Percentiles rank a stretch among this genome's conserved stretches.
These are phyloP conservation scores for Scaptomyza reducta DNA, from an alignment of 2,888 invertebrate genomes.

Conservation along the genomic window DNA sequence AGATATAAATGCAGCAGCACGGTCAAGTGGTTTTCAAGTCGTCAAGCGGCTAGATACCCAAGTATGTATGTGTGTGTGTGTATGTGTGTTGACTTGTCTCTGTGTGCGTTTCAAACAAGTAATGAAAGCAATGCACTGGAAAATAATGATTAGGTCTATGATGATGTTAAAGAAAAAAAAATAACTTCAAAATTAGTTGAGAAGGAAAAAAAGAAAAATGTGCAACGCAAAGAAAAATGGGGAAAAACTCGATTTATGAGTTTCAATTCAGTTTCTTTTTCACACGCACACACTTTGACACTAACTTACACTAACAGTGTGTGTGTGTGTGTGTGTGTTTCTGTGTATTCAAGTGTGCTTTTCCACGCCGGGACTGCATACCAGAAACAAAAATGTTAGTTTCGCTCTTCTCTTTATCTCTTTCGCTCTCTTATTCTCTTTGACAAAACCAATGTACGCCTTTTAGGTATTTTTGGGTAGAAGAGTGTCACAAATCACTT, in stretches of 20 bases:
- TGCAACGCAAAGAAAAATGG: slow-evolving; percentile 36
- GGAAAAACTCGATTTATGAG: slow-evolving; percentile 74
- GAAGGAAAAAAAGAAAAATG: slow-evolving; percentile 47
- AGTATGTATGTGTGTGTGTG: slow-evolving; percentile 23
- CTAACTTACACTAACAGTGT: slow-evolving; percentile 4
- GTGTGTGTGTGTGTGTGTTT: slow-evolving; percentile 14
- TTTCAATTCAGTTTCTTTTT: slow-evolving; percentile 69
- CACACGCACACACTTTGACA: slow-evolving; percentile 13
- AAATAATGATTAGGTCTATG: slow-evolving; percentile 70
- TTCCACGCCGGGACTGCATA: slow-evolving; percentile 19
- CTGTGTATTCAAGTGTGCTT: slow-evolving; percentile 21
- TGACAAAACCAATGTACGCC: neutral
- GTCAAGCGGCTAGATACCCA: slow-evolving; percentile 6
- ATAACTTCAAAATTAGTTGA: slow-evolving; percentile 47
- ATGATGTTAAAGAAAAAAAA: neutral
- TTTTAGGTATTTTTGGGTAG: neutral
- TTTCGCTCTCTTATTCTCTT: neutral
- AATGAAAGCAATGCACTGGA: slow-evolving; percentile 76
- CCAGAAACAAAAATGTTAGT: neutral
- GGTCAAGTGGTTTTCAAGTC: slow-evolving; percentile 35
- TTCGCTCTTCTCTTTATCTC: too few relatives aligned
- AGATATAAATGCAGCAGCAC: slow-evolving; percentile 25
- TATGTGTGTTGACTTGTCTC: slow-evolving; percentile 29
- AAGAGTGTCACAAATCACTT: neutral
- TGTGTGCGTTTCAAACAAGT: slow-evolving; percentile 53